A percentile compares a stretch with the other conserved stretches of the same genome.
Evolutionary conservation across 2,113 vertebrate genomes (phyloP).

Genomic region (Oncorhynchus mykiss): DNA sequence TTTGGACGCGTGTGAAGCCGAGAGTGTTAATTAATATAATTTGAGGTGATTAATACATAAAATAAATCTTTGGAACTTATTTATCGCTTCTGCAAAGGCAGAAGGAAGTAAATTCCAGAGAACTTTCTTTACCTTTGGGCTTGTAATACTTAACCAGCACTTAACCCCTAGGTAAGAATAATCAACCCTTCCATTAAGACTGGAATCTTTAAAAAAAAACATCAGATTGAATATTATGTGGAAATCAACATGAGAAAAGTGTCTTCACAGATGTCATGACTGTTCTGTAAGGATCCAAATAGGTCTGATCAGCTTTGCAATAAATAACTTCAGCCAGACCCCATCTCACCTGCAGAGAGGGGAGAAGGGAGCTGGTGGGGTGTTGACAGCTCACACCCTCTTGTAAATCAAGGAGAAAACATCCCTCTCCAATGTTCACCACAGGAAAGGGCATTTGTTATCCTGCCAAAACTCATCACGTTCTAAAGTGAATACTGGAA

Average conservation of each 20-base stretch:
- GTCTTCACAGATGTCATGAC: too few relatives aligned
- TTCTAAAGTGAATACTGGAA: too few relatives aligned
- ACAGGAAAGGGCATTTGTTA: too few relatives aligned
- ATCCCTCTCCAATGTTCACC: too few relatives aligned
- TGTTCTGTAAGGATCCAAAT: too few relatives aligned
- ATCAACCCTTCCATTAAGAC: constrained; percentile 44
- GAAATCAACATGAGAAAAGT: constrained; percentile 56
- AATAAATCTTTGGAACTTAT: background rate
- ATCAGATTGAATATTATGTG: constrained; percentile 40
- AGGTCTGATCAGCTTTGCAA: too few relatives aligned
- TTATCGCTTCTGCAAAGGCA: background rate
- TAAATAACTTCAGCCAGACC: too few relatives aligned
- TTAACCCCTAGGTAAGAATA: constrained; percentile 52
- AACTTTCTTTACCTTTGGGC: background rate
- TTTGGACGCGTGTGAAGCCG: background rate
- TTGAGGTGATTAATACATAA: background rate
- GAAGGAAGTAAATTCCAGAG: background rate
- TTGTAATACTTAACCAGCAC: constrained; percentile 40
- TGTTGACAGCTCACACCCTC: too few relatives aligned
- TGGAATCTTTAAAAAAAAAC: constrained; percentile 50
- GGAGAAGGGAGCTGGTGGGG: too few relatives aligned
- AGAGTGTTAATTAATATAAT: background rate
- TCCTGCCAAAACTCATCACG: too few relatives aligned
- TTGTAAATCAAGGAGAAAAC: too few relatives aligned
- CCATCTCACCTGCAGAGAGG: too few relatives aligned